Evolutionary conservation across 2,113 vertebrate genomes (phyloP), one percentile per base, ranked within the genome.

Genomic region (Marcusenius ussheri): DNA sequence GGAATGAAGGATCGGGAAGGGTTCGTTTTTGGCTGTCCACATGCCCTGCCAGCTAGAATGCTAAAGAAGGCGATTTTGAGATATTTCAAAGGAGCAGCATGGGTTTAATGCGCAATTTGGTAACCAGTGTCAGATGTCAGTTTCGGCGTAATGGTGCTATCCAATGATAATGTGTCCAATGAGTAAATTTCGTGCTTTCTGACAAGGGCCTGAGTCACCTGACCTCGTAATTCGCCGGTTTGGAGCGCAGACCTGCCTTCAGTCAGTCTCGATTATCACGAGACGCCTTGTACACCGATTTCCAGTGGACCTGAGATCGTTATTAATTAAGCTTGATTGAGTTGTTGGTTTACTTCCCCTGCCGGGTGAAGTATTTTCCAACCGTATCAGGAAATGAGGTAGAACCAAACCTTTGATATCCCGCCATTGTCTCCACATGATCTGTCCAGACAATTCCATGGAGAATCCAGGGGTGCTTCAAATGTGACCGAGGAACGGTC

Each of bases 61-160:
- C 4, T 77, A 39, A 77, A 39, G 35, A 11, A 35, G 11, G 70
- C 5, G 21, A 53, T 11, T 46, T 27, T 87, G 83, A n/a, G 46
- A n/a, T 15, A 15, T 85, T 85, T 21, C 11, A 87, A 51, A 56
- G 31, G 86, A 87, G 3, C 17, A 53, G 13, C 7, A 3, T 51
- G 24, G 47, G 84, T 70, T 56, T 56, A 56, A 53, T 47, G 47
- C 84, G 35, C 49, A 27, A 31, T 56, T 87, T 87, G 50, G 49
- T 87, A 42, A 56, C 47, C 39, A 17, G 83, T 85, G 83, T 85
- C 83, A 85, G n/a, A 49, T 85, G 3, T 85, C 83, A 85, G 46
- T 50, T 27, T 27, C 24, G 46, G 47, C 45, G 5, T 50, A 85
- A 85, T 39, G 35, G 47, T 31, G 83, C n/a, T 47, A 85, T 24